These are phyloP conservation scores for Cecropterus lyciades DNA, from an alignment of 1,140 invertebrate species.

Conservation along the genomic window DNA sequence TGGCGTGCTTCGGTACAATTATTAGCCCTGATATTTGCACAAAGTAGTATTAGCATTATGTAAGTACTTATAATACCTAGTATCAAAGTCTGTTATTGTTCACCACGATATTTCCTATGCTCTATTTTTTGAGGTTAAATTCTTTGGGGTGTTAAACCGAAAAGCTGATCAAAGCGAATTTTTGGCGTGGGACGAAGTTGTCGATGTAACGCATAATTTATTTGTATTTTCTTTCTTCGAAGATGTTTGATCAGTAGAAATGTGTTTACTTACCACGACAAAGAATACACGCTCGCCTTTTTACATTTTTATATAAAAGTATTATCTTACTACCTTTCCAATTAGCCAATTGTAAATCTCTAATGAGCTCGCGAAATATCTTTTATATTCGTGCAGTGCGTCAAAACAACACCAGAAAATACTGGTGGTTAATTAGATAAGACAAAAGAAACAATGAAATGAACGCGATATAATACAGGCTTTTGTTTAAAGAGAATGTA, in stretches of 20 bases:
- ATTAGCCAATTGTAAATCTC: constrained; percentile 7
- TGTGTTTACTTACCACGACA: too few relatives aligned
- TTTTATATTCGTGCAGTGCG: not conserved
- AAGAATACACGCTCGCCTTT: too few relatives aligned
- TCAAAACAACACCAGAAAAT: constrained; percentile 16
- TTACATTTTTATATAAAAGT: too few relatives aligned
- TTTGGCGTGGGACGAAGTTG: too few relatives aligned
- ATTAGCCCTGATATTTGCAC: constrained; percentile 27
- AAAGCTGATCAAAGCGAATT: too few relatives aligned
- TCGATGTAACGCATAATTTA: too few relatives aligned
- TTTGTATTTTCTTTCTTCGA: too few relatives aligned
- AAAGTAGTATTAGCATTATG: constrained; percentile 26
- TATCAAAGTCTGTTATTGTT: constrained; percentile 8
- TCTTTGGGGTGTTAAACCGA: too few relatives aligned
- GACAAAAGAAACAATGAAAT: constrained; percentile 27
- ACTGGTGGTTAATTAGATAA: constrained; percentile 14
- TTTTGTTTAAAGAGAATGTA: constrained; percentile 25
- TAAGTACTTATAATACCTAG: constrained; percentile 18
- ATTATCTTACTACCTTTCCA: not conserved
- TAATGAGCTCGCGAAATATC: not conserved
- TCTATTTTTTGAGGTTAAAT: too few relatives aligned
- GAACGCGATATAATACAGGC: constrained; percentile 13
- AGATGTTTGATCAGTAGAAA: too few relatives aligned
- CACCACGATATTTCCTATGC: constrained; percentile 3
- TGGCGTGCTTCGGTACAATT: constrained; percentile 29